A percentile compares a stretch with the other conserved stretches of the same genome.
Evolutionary conservation across 2,888 invertebrate genomes (phyloP).

Genomic region (Sphaeridia pumilis): DNA sequence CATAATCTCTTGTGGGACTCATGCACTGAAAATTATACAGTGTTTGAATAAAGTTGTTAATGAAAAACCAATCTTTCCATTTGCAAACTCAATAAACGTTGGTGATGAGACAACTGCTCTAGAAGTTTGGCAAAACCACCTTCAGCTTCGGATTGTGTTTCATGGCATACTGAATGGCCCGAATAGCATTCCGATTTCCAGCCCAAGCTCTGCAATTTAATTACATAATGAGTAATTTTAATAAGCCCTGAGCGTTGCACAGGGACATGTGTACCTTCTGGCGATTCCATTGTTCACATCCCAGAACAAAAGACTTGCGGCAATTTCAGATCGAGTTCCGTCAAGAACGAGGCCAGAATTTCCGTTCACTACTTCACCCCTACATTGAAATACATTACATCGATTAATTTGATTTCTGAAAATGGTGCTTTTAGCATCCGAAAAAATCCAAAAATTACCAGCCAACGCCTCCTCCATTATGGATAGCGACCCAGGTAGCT

Average conservation of each 20-base stretch:
- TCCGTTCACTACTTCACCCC: slow-evolving; percentile 54
- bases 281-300: slow-evolving; percentile 51
- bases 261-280: slow-evolving; percentile 36
- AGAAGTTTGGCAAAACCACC: slow-evolving; percentile 44
- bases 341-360: slow-evolving; percentile 52
- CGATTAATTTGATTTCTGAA: background rate
- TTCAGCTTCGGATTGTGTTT: slow-evolving; percentile 41
- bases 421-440: background rate
- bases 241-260: background rate
- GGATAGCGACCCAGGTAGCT: slow-evolving; percentile 51
- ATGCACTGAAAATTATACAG: background rate
- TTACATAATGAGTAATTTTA: background rate
- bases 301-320: slow-evolving; percentile 46
- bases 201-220: slow-evolving; percentile 47
- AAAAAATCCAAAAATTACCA: slow-evolving; percentile 40
- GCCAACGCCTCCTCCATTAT: slow-evolving; percentile 49
- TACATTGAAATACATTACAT: slow-evolving; percentile 16
- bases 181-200: slow-evolving; percentile 46
- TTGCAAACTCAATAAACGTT: background rate
- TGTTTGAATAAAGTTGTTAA: background rate
- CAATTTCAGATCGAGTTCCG: slow-evolving; percentile 44
- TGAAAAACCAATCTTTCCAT: background rate
- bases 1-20: background rate
- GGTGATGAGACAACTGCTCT: background rate
- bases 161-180: slow-evolving; percentile 45